Base-by-base conservation (phyloP, 2,797 vertebrate species). In the Hippocampus kuda region DNA sequence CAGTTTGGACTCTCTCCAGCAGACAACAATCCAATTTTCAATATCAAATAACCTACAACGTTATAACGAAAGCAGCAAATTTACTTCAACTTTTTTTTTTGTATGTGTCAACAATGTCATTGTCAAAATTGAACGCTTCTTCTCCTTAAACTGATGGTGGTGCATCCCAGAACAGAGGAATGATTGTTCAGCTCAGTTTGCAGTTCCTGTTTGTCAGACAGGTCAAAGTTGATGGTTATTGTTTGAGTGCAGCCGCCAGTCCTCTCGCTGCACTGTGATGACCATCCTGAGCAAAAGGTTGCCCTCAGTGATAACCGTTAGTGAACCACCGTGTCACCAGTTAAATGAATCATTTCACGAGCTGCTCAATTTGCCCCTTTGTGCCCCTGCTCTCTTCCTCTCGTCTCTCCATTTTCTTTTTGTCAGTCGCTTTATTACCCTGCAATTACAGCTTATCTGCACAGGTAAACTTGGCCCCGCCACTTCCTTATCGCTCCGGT, bases 401-500 rank as follows among this genome's bases (percentile, higher is more conserved):
- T 34, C 77, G 72, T 77, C 75, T 66, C 67, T 72, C 64, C 7
- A n/a, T 75, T 80, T 82, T 72, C 59, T 57, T 74, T 64, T 54
- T 61, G 15, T 26, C 54, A 76, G 49, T 81, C 71, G 70, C 87
- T 89, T 90, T 89, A 89, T 86, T 84, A 82, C 84, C 81, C 76
- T 76, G 79, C 86, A 89, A 89, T 89, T 88, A 87, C 72, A 79
- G 82, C 87, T 91, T 90, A 91, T 91, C 88, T 83, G 71, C 74
- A 70, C 81, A 67, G 78, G 84, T 87, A 86, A 89, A 89, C 79
- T 79, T 85, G 82, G 84, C 79, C 84, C 81, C 75, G 85, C 63
- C 77, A 81, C 82, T 82, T 84, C 81, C 86, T 88, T 88, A 88
- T 90, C 88, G 72, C 65, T 59, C 54, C 49, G 70, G 49, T 80